These are phyloP conservation scores for Apeltes quadracus DNA, from an alignment of 2,113 vertebrate species.

Conservation along the genomic window DNA sequence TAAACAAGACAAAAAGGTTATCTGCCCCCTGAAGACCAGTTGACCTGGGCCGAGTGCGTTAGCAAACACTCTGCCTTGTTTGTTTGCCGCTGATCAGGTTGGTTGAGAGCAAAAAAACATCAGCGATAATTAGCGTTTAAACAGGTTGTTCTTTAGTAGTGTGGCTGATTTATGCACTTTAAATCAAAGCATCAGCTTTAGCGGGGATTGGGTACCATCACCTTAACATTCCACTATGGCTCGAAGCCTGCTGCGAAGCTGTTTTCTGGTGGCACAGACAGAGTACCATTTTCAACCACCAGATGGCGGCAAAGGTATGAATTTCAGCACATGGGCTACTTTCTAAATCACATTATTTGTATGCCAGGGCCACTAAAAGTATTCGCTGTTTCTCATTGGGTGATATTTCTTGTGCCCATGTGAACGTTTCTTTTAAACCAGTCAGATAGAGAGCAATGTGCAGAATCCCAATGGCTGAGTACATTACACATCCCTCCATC, in stretches of 20 bases:
- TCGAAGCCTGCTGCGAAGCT: neutral
- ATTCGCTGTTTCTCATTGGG: neutral
- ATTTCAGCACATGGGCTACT: neutral
- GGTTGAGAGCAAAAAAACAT: neutral
- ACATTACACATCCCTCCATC: neutral
- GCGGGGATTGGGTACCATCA: neutral
- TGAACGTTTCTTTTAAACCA: neutral
- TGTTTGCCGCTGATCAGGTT: neutral
- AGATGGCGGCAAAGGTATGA: constrained; percentile 37
- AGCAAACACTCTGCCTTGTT: neutral
- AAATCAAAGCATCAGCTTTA: neutral
- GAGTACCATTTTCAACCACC: constrained; percentile 13
- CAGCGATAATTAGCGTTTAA: neutral
- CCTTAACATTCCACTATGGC: neutral
- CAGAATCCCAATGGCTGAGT: too few relatives aligned
- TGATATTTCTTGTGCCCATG: neutral
- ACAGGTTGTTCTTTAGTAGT: neutral
- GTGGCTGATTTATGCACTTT: neutral
- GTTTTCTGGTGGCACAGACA: neutral
- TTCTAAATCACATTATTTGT: neutral
- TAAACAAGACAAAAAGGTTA: neutral
- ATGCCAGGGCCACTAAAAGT: neutral
- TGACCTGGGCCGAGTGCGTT: neutral
- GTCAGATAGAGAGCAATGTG: neutral
- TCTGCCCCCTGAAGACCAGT: neutral